phyloP scores from a whole-genome alignment of 2,888 invertebrate genomes.

The Brachylomia viminalis region DNA sequence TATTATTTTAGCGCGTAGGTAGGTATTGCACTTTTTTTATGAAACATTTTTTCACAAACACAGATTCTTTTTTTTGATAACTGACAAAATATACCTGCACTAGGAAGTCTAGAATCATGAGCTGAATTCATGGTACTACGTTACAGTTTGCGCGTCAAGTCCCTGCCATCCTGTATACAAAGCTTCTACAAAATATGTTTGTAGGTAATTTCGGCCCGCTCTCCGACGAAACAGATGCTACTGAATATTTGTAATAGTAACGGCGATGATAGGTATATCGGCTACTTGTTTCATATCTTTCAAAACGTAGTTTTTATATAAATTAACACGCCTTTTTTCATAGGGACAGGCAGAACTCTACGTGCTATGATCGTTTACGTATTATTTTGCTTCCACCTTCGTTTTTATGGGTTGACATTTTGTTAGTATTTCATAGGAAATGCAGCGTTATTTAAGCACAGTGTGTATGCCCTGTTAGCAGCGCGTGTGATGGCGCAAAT shows the following conservation, averaged over 20 bases:
- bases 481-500: conserved; percentile 47
- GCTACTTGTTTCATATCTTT: conserved; percentile 3
- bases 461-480: conserved; percentile 16
- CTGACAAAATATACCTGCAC: no score
- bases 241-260: conserved; percentile 23
- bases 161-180: background rate
- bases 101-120: no score
- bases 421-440: background rate
- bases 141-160: no score
- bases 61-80: no score
- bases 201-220: conserved; percentile 1
- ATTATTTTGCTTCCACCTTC: background rate
- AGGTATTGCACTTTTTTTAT: no score
- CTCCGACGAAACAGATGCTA: conserved; percentile 16
- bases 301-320: background rate
- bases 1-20: no score
- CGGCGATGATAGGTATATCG: conserved; percentile 19
- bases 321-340: background rate
- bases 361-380: background rate
- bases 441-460: background rate
- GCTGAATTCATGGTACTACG: no score
- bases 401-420: background rate
- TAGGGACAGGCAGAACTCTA: background rate
- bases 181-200: background rate
- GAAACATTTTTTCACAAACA: no score